Conservation (phyloP, 2,888 invertebrate species). For the Agonopterix heracliana region DNA sequence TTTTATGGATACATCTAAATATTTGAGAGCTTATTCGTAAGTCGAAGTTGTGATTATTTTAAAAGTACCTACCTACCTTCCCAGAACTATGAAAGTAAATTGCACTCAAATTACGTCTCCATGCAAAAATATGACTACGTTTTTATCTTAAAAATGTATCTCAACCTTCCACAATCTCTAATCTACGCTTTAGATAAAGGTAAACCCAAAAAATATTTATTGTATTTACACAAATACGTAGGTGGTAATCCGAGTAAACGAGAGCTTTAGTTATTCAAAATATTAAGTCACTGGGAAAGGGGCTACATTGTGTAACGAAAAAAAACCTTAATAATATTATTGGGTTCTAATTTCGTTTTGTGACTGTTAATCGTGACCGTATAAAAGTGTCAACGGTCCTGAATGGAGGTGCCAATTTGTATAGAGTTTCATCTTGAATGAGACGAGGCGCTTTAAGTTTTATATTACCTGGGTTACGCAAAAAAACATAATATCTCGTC, state of each 20-base stretch:
- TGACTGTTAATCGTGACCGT: slow-evolving; percentile 65
- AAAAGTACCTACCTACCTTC: too few species aligned
- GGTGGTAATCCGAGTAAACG: slow-evolving; percentile 65
- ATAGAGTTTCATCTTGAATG: slow-evolving; percentile 57
- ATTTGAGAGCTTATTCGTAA: too few species aligned
- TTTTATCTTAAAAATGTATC: slow-evolving; percentile 35
- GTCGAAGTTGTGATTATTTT: too few species aligned
- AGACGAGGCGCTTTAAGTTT: slow-evolving; percentile 41
- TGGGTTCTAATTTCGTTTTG: slow-evolving; percentile 75
- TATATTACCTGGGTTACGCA: slow-evolving; percentile 41
- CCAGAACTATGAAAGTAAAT: slow-evolving; percentile 3
- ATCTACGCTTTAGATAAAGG: slow-evolving; percentile 52
- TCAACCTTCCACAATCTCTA: slow-evolving; percentile 42
- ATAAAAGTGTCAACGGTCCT: slow-evolving; percentile 67
- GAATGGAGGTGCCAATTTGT: slow-evolving; percentile 71
- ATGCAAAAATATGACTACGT: slow-evolving; percentile 14
- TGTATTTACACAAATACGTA: slow-evolving; percentile 75
- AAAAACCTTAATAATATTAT: slow-evolving; percentile 69
- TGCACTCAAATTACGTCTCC: slow-evolving; percentile 22
- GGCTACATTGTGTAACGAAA: slow-evolving; percentile 18
- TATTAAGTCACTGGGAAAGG: slow-evolving; percentile 45
- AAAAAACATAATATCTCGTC: slow-evolving; percentile 40
- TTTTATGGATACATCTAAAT: too few species aligned
- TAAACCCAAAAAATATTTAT: slow-evolving; percentile 64
- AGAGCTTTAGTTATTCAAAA: slow-evolving; percentile 40